Evolutionary conservation across 2,888 invertebrate genomes (phyloP).

Genomic region (Liopterus haemorrhoidalis): DNA sequence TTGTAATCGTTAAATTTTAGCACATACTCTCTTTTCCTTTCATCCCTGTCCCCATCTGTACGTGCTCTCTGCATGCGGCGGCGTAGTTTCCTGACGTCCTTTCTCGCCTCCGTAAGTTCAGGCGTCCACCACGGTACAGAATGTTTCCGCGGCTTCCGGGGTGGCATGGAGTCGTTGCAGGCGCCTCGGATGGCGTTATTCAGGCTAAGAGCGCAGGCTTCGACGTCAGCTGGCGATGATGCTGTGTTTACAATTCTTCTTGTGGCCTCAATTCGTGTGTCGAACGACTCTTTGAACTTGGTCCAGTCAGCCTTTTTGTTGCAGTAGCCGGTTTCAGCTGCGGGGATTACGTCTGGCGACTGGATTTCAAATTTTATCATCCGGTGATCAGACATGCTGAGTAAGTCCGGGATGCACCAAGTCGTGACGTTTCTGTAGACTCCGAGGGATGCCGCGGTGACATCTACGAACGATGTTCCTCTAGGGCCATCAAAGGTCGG

Average conservation of each 20-base stretch:
- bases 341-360: background rate
- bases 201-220: background rate
- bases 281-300: background rate
- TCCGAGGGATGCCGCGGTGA: background rate
- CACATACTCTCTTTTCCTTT: background rate
- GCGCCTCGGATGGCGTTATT: slow-evolving; percentile 13
- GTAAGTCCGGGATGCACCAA: slow-evolving; percentile 6
- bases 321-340: slow-evolving; percentile 4
- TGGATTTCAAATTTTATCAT: background rate
- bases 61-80: slow-evolving; percentile 1
- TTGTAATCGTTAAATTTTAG: slow-evolving; percentile 4
- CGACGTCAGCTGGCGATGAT: background rate
- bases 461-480: slow-evolving; percentile 1
- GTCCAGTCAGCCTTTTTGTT: slow-evolving; percentile 9
- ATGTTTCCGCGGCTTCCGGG: background rate
- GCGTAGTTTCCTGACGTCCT: background rate
- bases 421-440: background rate
- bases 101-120: slow-evolving; percentile 9
- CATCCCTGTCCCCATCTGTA: background rate
- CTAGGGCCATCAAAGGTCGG: slow-evolving; percentile 3
- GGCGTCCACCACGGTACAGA: slow-evolving; percentile 24
- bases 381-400: slow-evolving; percentile 8
- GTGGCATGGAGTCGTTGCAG: slow-evolving; percentile 18
- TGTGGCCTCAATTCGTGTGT: background rate
- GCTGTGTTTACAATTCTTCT: background rate